A percentile compares a stretch with the other conserved stretches of the same genome.
Conservation (phyloP, 2,113 vertebrate genomes). For the Pedionomus torquatus region DNA sequence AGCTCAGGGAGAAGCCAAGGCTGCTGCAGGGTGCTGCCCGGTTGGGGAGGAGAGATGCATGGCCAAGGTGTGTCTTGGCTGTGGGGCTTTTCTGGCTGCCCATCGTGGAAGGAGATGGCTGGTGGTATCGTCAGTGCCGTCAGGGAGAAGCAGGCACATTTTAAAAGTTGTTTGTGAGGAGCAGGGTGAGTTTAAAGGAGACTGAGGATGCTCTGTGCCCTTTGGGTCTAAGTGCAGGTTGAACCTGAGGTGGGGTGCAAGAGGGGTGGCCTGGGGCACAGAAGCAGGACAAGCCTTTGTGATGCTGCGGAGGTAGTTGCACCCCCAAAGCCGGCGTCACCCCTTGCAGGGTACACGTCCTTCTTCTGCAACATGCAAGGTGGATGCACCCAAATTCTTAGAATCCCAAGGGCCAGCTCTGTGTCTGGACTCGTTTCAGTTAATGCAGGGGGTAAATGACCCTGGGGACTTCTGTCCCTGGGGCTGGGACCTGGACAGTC, state of each 20-base stretch:
- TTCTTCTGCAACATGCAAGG: fast-evolving
- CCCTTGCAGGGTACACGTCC: fast-evolving
- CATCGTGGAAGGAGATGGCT: fast-evolving
- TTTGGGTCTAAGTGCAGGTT: fast-evolving
- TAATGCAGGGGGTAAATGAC: background rate
- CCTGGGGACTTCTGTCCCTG: fast-evolving
- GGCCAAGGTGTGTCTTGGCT: fast-evolving
- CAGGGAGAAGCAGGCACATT: background rate
- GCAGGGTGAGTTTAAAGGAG: background rate
- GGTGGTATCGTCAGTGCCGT: background rate
- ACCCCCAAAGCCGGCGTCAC: fast-evolving
- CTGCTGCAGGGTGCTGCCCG: background rate
- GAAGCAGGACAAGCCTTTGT: background rate
- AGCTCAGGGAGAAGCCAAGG: fast-evolving
- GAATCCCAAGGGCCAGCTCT: background rate
- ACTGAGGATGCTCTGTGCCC: background rate
- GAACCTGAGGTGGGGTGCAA: background rate
- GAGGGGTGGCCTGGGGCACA: background rate
- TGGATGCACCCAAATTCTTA: background rate
- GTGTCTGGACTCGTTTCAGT: background rate
- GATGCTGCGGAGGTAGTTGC: background rate
- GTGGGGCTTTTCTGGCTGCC: background rate
- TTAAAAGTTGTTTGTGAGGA: background rate
- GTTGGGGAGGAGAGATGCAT: fast-evolving
- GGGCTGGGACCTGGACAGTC: background rate